Base-by-base conservation (phyloP, 2,888 invertebrate genomes). In the Cerastis rubricosa region DNA sequence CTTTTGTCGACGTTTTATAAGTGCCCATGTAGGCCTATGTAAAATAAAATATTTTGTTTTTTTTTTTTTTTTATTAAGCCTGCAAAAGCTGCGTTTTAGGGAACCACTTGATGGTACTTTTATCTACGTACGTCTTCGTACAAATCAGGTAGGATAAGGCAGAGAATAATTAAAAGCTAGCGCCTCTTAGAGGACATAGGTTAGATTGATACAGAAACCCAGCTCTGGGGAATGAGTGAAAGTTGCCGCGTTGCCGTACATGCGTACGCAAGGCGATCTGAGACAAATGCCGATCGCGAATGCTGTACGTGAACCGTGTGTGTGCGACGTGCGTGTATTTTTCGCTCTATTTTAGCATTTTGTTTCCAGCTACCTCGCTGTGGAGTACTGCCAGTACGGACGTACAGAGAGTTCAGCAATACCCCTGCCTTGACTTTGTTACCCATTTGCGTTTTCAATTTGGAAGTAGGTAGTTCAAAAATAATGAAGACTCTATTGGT, bases 101-200 rank as follows among this genome's bases (percentile, higher is more conserved):
- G 19, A 17, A 35, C n/a, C 51, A 29, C 7, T 49, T 45, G 14
- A 25, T 6, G 25, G 54, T 22, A 35, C 61, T 35, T 8, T 8
- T 29, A 71, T 35, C n/a, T 49, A 9, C 22, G 40, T 8, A 45
- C 73, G 11, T 45, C 35, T 35, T 54, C 57, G 17, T 40, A 63
- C 67, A 68, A 57, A 57, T 49, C 19, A 14, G 29, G 40, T 54
- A 22, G 40, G 19, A 2, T 29, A 9, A n/a, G 17, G 57, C 35
- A 17, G 43, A 6, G 22, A 29, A 29, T 81, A 74, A 79, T 79
- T 81, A 75, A 75, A 74, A 74, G 40, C 57, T 45, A 14, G 14
- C 22, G 47, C 47, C 17, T 57, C 47, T 74, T 81, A 11, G 5
- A 17, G 0, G 70, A 35, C 76, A 78, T 47, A n/a, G 5, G 35